A percentile compares a stretch with the other conserved stretches of the same genome.
These are phyloP conservation scores for Scortum barcoo DNA, from an alignment of 2,113 vertebrate species.

Conservation along the genomic window DNA sequence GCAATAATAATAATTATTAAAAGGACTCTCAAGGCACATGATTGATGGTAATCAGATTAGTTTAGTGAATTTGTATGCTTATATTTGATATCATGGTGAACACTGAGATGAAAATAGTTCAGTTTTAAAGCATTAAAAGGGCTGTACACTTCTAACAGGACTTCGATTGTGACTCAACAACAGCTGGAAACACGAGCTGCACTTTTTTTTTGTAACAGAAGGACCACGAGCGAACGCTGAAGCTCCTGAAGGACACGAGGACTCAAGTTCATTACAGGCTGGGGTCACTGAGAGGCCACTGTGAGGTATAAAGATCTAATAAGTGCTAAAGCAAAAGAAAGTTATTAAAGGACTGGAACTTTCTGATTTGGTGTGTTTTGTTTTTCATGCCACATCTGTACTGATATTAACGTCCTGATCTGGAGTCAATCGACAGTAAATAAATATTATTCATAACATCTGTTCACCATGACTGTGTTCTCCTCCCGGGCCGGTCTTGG, in stretches of 20 bases:
- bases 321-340: neutral
- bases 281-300: conserved; percentile 22
- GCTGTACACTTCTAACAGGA: neutral
- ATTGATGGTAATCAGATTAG: neutral
- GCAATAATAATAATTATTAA: neutral
- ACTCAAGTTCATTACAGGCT: neutral
- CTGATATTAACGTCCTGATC: conserved; percentile 34
- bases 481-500: conserved; percentile 35
- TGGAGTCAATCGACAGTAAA: conserved; percentile 33
- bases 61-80: neutral
- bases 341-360: neutral
- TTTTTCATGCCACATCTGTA: conserved; percentile 29
- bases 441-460: conserved; percentile 50
- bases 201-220: too few species aligned
- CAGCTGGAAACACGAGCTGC: neutral
- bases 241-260: neutral
- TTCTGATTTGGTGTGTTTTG: neutral
- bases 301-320: conserved; percentile 3
- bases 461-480: conserved; percentile 17
- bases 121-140: neutral
- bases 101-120: neutral
- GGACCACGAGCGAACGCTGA: neutral
- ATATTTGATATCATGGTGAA: neutral
- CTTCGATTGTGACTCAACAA: neutral
- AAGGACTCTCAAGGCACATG: neutral